Evolutionary conservation across 92 coral and sea anemone species (phyloP), one percentile per base, ranked within the genome.

Genomic region (Palythoa grandiflora): DNA sequence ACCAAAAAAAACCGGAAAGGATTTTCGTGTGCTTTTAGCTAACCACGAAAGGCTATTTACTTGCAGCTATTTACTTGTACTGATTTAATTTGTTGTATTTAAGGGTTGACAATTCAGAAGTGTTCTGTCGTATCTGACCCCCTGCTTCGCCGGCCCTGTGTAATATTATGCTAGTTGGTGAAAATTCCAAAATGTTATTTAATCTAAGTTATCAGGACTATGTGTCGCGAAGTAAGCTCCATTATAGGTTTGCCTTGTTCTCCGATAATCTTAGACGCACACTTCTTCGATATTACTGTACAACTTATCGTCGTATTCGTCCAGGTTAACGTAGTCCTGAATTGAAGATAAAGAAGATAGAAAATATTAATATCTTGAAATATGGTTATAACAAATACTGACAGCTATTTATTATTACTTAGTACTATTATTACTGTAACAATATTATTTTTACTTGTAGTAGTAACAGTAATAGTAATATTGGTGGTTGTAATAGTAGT

Each of bases 251-350:
- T 21, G 21, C 38, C 44, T 20, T 2, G 21, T 40, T 59, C 20
- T n/a, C 8, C 39, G 36, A 6, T 38, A 12, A 28, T 20, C 20
- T 59, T 75, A 94, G 63, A 89, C 79, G 1, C 83, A 88, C 37
- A 93, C 39, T 28, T 95, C 98, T 10, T 95, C 98, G 10, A 93
- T 74, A 80, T 72, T 91, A 63, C 89, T 91, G 66, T 95, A 95
- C 47, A 95, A 88, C 53, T 70, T 81, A 19, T 85, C 92, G 76
- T 95, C 94, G 75, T 95, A 95, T 53, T 93, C 92, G 68, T 91
- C 68, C 71, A 95, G 92, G 38, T 74, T 91, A 71, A 95, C 90
- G 90, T 95, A 95, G 28, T 50, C 88, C 96, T 95, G 89, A 5
- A 20, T 47, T 70, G 71, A 54, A 53, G 68, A 77, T 39, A 51